Conservation (phyloP, 2,797 vertebrate genomes). For the Sciurus carolinensis region DNA sequence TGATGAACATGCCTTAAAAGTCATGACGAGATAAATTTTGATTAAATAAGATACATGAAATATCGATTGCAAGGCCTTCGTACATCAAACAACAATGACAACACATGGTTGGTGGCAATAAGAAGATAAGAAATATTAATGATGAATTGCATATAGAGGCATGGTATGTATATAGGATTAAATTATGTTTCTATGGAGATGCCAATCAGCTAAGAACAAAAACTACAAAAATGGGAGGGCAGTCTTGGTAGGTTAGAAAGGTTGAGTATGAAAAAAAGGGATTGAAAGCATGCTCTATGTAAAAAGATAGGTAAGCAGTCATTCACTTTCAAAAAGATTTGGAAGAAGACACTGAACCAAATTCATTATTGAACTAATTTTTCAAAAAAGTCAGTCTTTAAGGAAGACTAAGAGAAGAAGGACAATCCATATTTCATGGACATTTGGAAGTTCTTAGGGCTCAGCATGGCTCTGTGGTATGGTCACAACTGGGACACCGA, state of each 20-base stretch:
- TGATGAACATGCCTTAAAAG: neutral
- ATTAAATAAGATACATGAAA: slow-evolving; percentile 5
- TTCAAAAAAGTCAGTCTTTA: neutral
- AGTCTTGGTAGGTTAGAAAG: neutral
- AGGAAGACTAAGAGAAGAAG: neutral
- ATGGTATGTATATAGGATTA: neutral
- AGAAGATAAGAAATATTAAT: neutral
- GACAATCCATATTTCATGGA: neutral
- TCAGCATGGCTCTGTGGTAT: neutral
- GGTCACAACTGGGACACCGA: neutral
- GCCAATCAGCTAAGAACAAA: neutral
- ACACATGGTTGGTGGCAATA: neutral
- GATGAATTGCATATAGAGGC: neutral
- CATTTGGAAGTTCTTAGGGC: neutral
- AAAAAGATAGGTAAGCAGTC: neutral
- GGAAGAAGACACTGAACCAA: neutral
- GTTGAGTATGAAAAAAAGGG: neutral
- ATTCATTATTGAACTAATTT: neutral
- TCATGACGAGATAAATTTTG: slow-evolving; percentile 13
- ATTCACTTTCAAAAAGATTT: neutral
- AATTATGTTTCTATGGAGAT: neutral
- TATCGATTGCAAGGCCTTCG: neutral
- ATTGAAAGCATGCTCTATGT: neutral
- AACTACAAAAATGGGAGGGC: neutral
- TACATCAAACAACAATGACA: neutral